Conservation (phyloP, 2,888 invertebrate species). For the Acanthoscelides obtectus region DNA sequence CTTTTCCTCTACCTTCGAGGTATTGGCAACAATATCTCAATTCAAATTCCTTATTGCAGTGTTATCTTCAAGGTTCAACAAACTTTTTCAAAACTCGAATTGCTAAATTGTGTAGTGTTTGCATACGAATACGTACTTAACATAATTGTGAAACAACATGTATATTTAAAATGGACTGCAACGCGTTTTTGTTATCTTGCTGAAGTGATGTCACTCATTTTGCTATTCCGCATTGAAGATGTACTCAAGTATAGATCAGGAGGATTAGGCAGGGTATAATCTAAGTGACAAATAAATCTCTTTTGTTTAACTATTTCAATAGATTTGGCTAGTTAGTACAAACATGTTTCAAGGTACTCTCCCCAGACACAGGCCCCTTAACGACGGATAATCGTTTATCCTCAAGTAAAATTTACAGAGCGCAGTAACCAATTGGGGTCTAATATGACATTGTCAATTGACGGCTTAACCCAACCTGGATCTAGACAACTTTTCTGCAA, state of each 20-base stretch:
- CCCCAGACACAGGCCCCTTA: no score
- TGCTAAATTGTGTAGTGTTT: background rate
- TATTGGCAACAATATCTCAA: background rate
- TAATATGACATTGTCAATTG: no score
- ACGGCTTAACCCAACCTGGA: no score
- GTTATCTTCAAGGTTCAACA: background rate
- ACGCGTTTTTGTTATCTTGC: background rate
- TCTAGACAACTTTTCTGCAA: no score
- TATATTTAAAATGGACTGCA: background rate
- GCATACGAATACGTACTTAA: background rate
- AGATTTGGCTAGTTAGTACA: no score
- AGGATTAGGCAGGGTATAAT: background rate
- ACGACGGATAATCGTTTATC: no score
- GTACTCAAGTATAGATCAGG: background rate
- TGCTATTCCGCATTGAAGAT: background rate
- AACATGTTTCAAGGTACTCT: no score
- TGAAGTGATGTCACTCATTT: background rate
- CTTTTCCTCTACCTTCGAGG: no score
- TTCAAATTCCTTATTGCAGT: background rate
- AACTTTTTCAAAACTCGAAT: background rate
- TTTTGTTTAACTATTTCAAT: no score
- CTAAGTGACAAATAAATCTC: no score
- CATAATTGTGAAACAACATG: background rate
- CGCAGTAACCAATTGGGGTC: no score
- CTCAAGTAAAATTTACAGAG: no score